Percentiles rank a stretch among this genome's conserved stretches.
Evolutionary conservation across 1,140 invertebrate genomes (phyloP).

Genomic region (Drosophila elegans): DNA sequence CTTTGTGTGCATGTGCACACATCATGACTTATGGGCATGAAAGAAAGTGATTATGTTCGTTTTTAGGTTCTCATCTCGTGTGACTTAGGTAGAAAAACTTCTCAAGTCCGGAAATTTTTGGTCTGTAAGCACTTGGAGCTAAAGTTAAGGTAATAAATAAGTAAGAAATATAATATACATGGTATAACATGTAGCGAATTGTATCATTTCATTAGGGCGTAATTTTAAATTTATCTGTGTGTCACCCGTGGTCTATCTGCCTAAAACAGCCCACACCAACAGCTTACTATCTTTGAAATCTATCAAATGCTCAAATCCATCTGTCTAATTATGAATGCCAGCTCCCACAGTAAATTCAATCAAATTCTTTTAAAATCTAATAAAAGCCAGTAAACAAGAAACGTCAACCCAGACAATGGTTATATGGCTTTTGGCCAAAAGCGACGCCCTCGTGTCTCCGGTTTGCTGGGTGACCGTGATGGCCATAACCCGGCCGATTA

Average conservation of each 20-base stretch:
- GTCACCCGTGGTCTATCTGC: conserved; percentile 5
- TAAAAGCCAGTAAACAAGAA: conserved; percentile 47
- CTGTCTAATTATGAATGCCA: conserved; percentile 34
- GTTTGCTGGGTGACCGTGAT: conserved; percentile 14
- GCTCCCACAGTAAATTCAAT: conserved; percentile 65
- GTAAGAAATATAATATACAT: no score
- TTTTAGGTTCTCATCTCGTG: neutral
- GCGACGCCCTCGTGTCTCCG: conserved; percentile 62
- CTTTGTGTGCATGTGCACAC: neutral
- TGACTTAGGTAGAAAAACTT: neutral
- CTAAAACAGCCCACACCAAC: neutral
- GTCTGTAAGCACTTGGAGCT: no score
- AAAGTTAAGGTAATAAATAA: no score
- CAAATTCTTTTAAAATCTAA: conserved; percentile 51
- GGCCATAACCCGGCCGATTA: conserved; percentile 72
- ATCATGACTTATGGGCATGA: conserved; percentile 40
- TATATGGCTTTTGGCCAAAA: conserved; percentile 74
- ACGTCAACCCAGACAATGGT: conserved; percentile 33
- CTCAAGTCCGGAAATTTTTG: neutral
- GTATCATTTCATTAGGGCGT: no score
- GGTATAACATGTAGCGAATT: no score
- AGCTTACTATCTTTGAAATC: conserved; percentile 34
- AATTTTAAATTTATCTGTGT: no score
- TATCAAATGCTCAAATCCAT: conserved; percentile 24
- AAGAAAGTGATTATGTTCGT: conserved; percentile 15